Evolutionary conservation across 2,888 invertebrate species (phyloP).

Genomic region (Suillia variegata): DNA sequence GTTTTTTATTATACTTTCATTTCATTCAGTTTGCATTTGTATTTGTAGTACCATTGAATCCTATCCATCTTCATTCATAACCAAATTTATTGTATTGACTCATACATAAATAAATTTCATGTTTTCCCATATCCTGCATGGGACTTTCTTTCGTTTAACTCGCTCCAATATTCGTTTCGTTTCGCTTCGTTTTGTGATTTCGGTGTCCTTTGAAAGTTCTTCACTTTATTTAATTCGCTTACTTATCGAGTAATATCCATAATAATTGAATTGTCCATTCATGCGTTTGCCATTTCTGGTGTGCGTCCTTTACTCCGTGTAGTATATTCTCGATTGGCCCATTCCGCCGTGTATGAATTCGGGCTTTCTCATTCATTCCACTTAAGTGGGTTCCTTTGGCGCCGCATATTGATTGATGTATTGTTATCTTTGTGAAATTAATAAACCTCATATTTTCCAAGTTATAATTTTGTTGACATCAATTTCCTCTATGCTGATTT

Average conservation of each 20-base stretch:
- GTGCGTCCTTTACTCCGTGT: conserved; percentile 20
- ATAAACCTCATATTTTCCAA: neutral
- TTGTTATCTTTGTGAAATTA: neutral
- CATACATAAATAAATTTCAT: too few species aligned
- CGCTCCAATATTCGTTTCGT: too few species aligned
- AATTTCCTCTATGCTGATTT: neutral
- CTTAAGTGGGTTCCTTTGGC: conserved; percentile 4
- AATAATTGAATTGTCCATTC: conserved; percentile 18
- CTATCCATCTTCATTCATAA: neutral
- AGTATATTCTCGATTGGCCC: too few species aligned
- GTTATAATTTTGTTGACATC: neutral
- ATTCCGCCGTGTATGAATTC: too few species aligned
- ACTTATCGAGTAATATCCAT: conserved; percentile 4
- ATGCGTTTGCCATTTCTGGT: conserved; percentile 21
- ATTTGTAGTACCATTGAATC: neutral
- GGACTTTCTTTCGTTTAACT: too few species aligned
- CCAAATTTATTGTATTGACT: neutral
- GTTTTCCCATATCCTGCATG: too few species aligned
- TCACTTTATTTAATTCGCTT: neutral
- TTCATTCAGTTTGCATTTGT: neutral
- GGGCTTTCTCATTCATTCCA: conserved; percentile 20
- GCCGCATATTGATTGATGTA: neutral
- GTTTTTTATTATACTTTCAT: conserved; percentile 25
- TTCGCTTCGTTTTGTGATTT: too few species aligned
- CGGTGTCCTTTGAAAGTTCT: too few species aligned